These are phyloP conservation scores for Galagoides demidoff DNA, from an alignment of 2,797 vertebrate species.

Conservation along the genomic window DNA sequence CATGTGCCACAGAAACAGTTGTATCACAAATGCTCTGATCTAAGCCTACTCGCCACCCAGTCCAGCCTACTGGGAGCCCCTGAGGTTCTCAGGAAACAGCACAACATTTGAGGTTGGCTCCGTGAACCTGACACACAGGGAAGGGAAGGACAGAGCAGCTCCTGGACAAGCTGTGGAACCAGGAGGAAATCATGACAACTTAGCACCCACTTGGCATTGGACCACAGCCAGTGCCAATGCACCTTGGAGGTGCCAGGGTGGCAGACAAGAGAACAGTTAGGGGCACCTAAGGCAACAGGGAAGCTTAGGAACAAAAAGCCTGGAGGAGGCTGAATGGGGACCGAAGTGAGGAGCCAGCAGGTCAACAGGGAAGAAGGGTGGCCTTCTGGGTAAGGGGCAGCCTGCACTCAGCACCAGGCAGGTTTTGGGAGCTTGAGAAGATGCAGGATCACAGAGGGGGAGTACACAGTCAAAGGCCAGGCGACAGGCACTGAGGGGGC, in stretches of 20 bases:
- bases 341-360: background rate
- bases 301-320: background rate
- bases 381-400: background rate
- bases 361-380: background rate
- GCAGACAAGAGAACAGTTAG: background rate
- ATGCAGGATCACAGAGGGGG: background rate
- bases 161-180: background rate
- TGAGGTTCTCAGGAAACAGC: background rate
- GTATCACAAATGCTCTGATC: background rate
- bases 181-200: background rate
- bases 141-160: background rate
- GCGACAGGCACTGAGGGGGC: fast-evolving
- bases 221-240: background rate
- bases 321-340: background rate
- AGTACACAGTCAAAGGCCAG: background rate
- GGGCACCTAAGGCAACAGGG: background rate
- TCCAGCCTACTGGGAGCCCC: background rate
- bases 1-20: background rate
- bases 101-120: background rate
- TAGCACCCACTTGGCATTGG: background rate
- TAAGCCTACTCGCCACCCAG: too few relatives aligned
- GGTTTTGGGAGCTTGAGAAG: background rate
- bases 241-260: background rate
- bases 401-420: background rate
- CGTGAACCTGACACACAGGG: background rate